Conservation (phyloP, 2,113 vertebrate species). For the Rana temporaria region DNA sequence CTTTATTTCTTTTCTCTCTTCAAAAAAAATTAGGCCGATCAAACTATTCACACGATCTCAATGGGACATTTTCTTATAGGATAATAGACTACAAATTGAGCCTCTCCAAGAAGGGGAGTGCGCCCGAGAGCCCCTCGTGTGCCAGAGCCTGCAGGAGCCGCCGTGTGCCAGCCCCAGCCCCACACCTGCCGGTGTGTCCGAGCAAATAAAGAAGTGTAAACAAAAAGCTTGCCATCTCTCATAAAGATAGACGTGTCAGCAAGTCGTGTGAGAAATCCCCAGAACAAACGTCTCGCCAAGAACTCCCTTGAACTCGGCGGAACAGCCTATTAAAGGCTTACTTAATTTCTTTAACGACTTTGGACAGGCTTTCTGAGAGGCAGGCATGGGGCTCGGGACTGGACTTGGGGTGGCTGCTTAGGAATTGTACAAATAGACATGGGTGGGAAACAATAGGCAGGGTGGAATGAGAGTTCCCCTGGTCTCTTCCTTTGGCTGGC, state of each 20-base stretch:
- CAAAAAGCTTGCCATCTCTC: constrained; percentile 91
- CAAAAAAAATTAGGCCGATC: constrained; percentile 97
- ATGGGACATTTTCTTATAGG: constrained; percentile 99
- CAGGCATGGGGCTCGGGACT: constrained; percentile 76
- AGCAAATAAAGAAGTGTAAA: constrained; percentile 89
- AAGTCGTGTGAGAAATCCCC: constrained; percentile 98
- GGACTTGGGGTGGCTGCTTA: constrained; percentile 76
- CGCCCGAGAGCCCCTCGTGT: constrained; percentile 88
- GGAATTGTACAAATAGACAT: constrained; percentile 87
- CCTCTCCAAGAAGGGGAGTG: constrained; percentile 89
- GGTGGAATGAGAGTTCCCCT: constrained; percentile 70
- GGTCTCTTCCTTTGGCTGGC: not conserved
- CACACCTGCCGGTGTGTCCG: constrained; percentile 95
- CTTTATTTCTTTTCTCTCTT: constrained; percentile 94
- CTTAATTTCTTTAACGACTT: constrained; percentile 98
- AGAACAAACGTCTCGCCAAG: constrained; percentile 94
- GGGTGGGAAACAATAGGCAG: constrained; percentile 83
- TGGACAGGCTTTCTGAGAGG: constrained; percentile 94
- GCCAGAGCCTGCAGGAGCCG: constrained; percentile 88
- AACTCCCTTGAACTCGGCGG: constrained; percentile 97
- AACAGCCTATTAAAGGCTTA: constrained; percentile 99
- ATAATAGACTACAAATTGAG: constrained; percentile 99
- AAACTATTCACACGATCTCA: constrained; percentile 98
- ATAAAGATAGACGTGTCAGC: constrained; percentile 95
- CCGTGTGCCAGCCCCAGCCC: constrained; percentile 92